A percentile compares a stretch with the other conserved stretches of the same genome.
Evolutionary conservation across 2,888 invertebrate species (phyloP).

Genomic region (Melipona beecheii): DNA sequence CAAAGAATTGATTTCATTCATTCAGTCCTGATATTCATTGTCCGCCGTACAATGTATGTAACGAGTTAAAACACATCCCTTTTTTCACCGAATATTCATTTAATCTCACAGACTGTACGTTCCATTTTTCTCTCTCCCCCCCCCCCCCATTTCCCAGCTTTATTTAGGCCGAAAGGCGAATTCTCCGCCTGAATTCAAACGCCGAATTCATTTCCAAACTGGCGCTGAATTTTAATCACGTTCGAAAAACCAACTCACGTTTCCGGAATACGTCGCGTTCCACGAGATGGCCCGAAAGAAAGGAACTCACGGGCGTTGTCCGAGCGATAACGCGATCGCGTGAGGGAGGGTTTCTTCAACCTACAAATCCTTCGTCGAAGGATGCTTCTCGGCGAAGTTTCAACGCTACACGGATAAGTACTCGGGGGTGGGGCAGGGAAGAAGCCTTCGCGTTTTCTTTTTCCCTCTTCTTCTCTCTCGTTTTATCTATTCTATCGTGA

Average conservation of each 20-base stretch:
- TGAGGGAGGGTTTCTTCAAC: neutral
- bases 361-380: constrained; percentile 2
- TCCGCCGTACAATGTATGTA: neutral
- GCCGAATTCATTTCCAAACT: constrained; percentile 41
- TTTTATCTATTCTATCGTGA: neutral
- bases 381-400: constrained; percentile 38
- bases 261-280: constrained; percentile 36
- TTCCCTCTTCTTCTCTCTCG: neutral
- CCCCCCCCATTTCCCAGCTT: neutral
- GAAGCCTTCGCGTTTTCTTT: neutral
- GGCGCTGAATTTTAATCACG: constrained; percentile 69
- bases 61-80: neutral
- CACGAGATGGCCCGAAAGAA: constrained; percentile 37
- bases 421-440: neutral
- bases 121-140: neutral
- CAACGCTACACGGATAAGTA: constrained; percentile 3
- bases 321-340: constrained; percentile 41
- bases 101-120: neutral
- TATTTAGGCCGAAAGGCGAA: constrained; percentile 16
- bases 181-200: constrained; percentile 16
- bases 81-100: neutral
- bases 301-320: constrained; percentile 44
- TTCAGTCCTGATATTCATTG: too few species aligned
- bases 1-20: too few species aligned
- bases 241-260: constrained; percentile 60